Evolutionary conservation across 2,888 invertebrate genomes (phyloP).

Genomic region (Meloe dianella): DNA sequence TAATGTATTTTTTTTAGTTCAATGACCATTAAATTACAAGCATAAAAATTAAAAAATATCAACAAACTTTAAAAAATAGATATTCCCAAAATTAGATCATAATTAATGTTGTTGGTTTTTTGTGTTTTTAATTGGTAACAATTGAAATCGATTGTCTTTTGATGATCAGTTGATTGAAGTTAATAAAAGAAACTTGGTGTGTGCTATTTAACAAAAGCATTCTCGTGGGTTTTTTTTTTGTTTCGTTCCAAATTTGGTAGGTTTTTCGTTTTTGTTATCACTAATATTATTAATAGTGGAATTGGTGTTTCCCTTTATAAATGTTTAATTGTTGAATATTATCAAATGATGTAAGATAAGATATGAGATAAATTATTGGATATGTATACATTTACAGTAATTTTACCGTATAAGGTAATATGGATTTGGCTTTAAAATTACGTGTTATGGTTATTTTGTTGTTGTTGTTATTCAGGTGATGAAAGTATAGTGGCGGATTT

Average conservation of each 20-base stretch:
- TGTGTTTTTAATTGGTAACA: neutral
- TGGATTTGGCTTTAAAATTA: constrained; percentile 21
- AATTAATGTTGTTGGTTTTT: too few relatives aligned
- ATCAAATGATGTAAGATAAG: constrained; percentile 2
- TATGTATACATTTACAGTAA: constrained; percentile 10
- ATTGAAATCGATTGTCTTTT: constrained; percentile 5
- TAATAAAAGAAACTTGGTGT: neutral
- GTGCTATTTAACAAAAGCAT: neutral
- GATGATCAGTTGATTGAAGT: neutral
- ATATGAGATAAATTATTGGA: neutral
- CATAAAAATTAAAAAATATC: neutral
- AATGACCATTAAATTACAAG: neutral
- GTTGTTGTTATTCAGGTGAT: constrained; percentile 18
- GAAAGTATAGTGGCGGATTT: too few relatives aligned
- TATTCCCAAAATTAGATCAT: neutral
- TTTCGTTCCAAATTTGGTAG: neutral
- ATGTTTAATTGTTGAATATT: neutral
- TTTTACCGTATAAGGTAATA: constrained; percentile 28
- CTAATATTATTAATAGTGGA: neutral
- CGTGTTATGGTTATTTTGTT: neutral
- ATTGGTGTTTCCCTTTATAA: neutral
- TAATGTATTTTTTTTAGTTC: neutral
- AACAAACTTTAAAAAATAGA: neutral
- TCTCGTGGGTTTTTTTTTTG: too few relatives aligned
- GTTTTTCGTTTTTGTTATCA: neutral